These are phyloP conservation scores for Tachysurus vachellii DNA, from an alignment of 2,113 vertebrate species.

Conservation along the genomic window DNA sequence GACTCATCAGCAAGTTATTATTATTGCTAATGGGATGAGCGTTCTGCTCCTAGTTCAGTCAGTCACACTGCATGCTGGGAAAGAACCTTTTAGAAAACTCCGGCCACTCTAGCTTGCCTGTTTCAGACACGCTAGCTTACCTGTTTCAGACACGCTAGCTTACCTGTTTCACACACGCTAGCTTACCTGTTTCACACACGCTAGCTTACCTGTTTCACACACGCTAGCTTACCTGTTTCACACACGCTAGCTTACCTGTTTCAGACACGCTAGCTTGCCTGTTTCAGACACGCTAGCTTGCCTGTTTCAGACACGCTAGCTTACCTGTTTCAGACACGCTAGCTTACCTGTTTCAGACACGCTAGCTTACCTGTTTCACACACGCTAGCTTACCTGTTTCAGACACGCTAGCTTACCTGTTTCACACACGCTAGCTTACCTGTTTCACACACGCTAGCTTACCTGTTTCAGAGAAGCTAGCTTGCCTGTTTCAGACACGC, in stretches of 20 bases:
- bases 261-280: background rate
- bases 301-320: background rate
- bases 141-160: too few relatives aligned
- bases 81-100: background rate
- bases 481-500: too few relatives aligned
- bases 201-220: background rate
- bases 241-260: too few relatives aligned
- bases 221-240: too few relatives aligned
- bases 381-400: too few relatives aligned
- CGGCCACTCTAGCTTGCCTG: background rate
- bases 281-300: background rate
- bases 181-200: background rate
- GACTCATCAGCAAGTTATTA: background rate
- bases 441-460: background rate
- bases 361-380: background rate
- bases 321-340: background rate
- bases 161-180: background rate
- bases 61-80: background rate
- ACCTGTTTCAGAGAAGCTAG: too few relatives aligned
- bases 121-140: background rate
- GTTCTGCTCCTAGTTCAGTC: background rate
- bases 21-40: background rate
- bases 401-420: too few relatives aligned
- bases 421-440: background rate
- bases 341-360: too few relatives aligned